These are phyloP conservation scores for Girardinus metallicus DNA, from an alignment of 2,797 vertebrate genomes.

Conservation along the genomic window DNA sequence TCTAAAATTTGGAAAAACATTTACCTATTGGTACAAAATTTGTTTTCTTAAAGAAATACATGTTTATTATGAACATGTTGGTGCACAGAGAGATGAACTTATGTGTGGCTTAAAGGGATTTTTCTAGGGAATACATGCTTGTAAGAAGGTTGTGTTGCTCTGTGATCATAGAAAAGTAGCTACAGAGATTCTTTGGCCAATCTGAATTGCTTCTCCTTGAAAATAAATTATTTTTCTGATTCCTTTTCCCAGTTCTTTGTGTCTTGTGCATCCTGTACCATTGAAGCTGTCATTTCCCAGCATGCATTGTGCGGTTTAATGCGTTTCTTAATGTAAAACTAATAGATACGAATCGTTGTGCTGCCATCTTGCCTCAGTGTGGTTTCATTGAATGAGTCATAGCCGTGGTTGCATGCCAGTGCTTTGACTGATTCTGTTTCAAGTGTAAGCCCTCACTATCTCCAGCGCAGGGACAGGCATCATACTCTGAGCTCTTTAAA, in stretches of 20 bases:
- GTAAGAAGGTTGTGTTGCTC: background rate
- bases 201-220: conserved; percentile 18
- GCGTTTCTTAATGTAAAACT: conserved; percentile 34
- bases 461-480: conserved; percentile 30
- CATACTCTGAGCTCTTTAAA: conserved; percentile 52
- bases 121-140: background rate
- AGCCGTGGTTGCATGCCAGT: background rate
- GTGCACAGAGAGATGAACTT: background rate
- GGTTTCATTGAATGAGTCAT: conserved; percentile 17
- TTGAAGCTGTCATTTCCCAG: conserved; percentile 14
- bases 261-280: background rate
- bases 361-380: conserved; percentile 5
- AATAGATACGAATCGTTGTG: conserved; percentile 31
- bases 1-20: background rate
- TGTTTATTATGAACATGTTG: background rate
- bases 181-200: conserved; percentile 7
- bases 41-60: background rate
- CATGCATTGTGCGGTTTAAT: conserved; percentile 17
- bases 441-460: conserved; percentile 33
- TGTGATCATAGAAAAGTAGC: background rate
- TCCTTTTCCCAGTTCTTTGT: background rate
- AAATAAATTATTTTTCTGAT: conserved; percentile 5
- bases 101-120: background rate
- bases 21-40: background rate
- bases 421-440: conserved; percentile 38